Evolutionary conservation across 2,888 invertebrate species (phyloP), one percentile per base, ranked within the genome.

Genomic region (Mythimna impura): DNA sequence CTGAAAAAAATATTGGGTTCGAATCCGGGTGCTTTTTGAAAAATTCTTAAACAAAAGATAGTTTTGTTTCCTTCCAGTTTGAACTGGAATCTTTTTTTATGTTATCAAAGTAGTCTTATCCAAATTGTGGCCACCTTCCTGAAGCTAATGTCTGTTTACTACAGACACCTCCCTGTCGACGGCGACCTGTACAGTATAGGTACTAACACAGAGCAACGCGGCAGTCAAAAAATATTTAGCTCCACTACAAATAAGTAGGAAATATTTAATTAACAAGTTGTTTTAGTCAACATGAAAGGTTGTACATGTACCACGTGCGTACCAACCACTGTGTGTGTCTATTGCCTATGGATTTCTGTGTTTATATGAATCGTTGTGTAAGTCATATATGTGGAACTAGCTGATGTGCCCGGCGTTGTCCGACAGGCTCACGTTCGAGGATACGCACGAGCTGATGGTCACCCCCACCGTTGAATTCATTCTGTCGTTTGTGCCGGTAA

Each of bases 381-480:
- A 14, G 10, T 60, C 12, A 10, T 34, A 25, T 25, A 20, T 14
- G 43, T 17, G 43, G 54, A 30, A 25, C 9, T 22, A 30, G 14
- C 60, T 10, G 60, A 73, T 8, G 25, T 34, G 20, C 17, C 2
- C n/a, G 30, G 25, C 36, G 43, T 76, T 66, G 61, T 65, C 58
- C 76, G 66, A 60, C 90, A 95, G 95, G 85, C 80, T 94, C 80
- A 71, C 88, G 70, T 91, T 93, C 83, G 94, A 93, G 70, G 88
- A 89, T 75, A 84, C 88, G 71, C 89, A 93, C 87, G 81, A 84
- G 81, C 81, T 96, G 80, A 74, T 71, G 25, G 88, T 96, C 67
- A 91, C 94, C 86, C 84, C 84, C 71, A 84, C 88, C 73, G 79
- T 92, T 36, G 96, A 96, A 84, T 95, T 93, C 87, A 92, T 96